A percentile compares a stretch with the other conserved stretches of the same genome.
Conservation (phyloP, 2,113 vertebrate species). For the Mesocricetus auratus region DNA sequence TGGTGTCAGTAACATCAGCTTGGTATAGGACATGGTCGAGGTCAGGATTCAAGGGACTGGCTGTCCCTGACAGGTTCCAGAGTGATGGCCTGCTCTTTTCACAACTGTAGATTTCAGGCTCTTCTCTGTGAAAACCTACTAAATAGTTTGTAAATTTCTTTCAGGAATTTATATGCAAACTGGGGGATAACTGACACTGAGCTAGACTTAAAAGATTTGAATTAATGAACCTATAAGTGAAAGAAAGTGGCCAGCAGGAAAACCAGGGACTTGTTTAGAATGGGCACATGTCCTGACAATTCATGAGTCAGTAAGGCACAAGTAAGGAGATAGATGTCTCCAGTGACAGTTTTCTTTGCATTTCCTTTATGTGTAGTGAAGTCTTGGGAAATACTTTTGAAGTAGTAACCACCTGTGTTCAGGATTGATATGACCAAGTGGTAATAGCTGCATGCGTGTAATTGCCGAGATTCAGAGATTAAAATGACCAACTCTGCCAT, state of each 20-base stretch:
- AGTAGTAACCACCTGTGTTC: not conserved
- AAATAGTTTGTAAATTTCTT: slow-evolving; percentile 4
- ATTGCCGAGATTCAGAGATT: not conserved
- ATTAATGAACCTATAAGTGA: not conserved
- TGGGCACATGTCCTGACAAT: not conserved
- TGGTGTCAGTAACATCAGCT: not conserved
- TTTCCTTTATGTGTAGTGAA: not conserved
- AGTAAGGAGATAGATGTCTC: not conserved
- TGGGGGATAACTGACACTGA: not conserved
- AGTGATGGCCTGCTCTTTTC: not conserved
- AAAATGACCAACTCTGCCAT: not conserved
- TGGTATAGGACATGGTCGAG: not conserved
- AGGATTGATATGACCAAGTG: not conserved
- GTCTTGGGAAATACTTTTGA: not conserved
- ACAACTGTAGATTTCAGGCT: not conserved
- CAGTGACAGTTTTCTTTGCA: not conserved
- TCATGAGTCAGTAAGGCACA: not conserved
- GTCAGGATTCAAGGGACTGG: not conserved
- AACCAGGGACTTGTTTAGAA: not conserved
- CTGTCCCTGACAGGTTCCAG: not conserved
- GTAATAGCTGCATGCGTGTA: not conserved
- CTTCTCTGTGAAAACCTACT: not conserved
- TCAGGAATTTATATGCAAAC: not conserved
- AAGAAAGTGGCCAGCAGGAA: not conserved
- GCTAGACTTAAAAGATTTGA: not conserved